Evolutionary conservation across 2,797 vertebrate genomes (phyloP).

Genomic region (Tokudaia muenninki): DNA sequence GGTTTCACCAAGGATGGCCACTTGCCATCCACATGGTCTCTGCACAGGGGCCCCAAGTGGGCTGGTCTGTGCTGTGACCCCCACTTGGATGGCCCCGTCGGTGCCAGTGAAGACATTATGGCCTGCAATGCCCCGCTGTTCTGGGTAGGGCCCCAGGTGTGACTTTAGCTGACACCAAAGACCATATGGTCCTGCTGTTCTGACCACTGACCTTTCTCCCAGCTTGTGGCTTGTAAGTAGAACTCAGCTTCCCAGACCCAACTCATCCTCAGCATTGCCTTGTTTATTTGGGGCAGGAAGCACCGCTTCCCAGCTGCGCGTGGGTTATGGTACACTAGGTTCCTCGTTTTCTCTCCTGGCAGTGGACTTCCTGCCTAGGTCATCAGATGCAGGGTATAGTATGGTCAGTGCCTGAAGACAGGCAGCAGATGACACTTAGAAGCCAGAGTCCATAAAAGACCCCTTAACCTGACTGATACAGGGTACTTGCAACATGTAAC

Average conservation of each 20-base stretch:
- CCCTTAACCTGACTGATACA: not conserved
- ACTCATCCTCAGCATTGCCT: not conserved
- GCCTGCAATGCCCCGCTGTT: not conserved
- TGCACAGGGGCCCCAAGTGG: not conserved
- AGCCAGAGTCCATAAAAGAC: not conserved
- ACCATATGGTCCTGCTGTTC: not conserved
- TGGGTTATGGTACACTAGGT: not conserved
- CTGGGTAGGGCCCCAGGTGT: not conserved
- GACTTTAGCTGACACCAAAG: not conserved
- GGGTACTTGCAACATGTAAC: too few species aligned
- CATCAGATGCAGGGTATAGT: not conserved
- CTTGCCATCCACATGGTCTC: not conserved
- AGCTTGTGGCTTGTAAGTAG: not conserved
- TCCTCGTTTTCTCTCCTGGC: not conserved
- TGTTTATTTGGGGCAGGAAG: not conserved
- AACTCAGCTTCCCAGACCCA: not conserved
- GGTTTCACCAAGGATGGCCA: not conserved
- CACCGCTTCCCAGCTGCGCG: not conserved
- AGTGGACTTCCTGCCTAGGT: not conserved
- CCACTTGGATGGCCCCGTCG: not conserved
- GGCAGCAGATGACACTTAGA: not conserved
- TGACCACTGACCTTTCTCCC: not conserved
- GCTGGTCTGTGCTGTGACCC: not conserved
- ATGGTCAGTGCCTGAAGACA: not conserved
- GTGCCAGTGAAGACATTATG: not conserved